Evolutionary conservation across 2,888 invertebrate species (phyloP).

Genomic region (Yponomeuta sedellus): DNA sequence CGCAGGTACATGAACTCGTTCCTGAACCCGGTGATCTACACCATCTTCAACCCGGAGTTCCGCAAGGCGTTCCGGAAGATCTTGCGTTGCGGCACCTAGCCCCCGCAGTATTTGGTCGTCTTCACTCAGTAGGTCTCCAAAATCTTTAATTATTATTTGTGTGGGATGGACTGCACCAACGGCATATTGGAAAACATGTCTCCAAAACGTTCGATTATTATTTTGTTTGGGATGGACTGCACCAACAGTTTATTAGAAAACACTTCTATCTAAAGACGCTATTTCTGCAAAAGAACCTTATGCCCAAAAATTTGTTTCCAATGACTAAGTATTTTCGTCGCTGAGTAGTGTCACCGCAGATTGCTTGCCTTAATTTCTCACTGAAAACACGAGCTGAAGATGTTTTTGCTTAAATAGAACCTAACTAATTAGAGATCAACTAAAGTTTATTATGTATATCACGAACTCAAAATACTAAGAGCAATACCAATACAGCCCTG

Average conservation of each 20-base stretch:
- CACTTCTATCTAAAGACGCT: too few species aligned
- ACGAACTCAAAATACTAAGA: too few species aligned
- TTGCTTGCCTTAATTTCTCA: background rate
- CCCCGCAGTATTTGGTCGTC: constrained; percentile 63
- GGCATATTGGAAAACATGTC: too few species aligned
- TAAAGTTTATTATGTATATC: too few species aligned
- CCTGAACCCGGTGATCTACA: constrained; percentile 95
- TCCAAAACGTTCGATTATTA: too few species aligned
- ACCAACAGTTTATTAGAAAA: too few species aligned
- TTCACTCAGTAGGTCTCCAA: constrained; percentile 44
- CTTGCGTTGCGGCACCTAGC: constrained; percentile 81
- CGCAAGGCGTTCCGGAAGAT: constrained; percentile 98
- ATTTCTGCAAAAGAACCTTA: too few species aligned
- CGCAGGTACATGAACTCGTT: constrained; percentile 92
- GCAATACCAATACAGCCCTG: too few species aligned
- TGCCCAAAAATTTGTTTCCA: too few species aligned
- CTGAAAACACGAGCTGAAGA: background rate
- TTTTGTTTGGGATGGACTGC: background rate
- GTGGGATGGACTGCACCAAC: background rate
- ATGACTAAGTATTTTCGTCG: background rate
- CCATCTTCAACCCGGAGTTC: constrained; percentile 98
- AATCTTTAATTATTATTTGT: constrained; percentile 7
- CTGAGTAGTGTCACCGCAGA: background rate
- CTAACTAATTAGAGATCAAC: too few species aligned
- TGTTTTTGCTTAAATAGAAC: too few species aligned